phyloP scores from a whole-genome alignment of 2,888 invertebrate species.

The Mythimna pallens region DNA sequence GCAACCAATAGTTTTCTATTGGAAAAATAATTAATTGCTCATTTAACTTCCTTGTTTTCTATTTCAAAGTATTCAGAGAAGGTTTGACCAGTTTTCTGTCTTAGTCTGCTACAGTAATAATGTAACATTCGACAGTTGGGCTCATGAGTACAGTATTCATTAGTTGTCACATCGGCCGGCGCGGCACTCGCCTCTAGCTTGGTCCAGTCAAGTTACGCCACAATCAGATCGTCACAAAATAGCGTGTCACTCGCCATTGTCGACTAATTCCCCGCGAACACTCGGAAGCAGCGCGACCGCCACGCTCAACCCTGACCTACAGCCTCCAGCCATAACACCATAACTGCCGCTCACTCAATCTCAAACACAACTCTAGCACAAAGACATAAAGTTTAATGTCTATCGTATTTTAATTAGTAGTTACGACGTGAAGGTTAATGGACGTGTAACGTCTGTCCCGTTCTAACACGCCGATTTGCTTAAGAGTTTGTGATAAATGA shows the following conservation, averaged over 20 bases:
- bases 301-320: slow-evolving; percentile 58
- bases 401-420: background rate
- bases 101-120: background rate
- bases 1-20: background rate
- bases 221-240: slow-evolving; percentile 11
- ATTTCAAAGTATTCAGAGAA: background rate
- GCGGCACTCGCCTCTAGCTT: background rate
- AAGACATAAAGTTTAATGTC: slow-evolving; percentile 28
- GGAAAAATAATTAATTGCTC: background rate
- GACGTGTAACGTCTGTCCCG: slow-evolving; percentile 31
- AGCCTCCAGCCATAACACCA: slow-evolving; percentile 15
- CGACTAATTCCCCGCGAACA: slow-evolving; percentile 35
- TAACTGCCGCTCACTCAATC: background rate
- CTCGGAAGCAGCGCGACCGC: slow-evolving; percentile 56
- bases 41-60: background rate
- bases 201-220: background rate
- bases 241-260: slow-evolving; percentile 38
- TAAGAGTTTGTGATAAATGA: slow-evolving; percentile 53
- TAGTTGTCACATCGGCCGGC: background rate
- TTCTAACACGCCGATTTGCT: slow-evolving; percentile 53
- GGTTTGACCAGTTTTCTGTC: background rate
- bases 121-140: background rate
- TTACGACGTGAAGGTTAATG: slow-evolving; percentile 25
- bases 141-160: background rate
- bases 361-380: slow-evolving; percentile 35